Evolutionary conservation across 2,113 vertebrate genomes (phyloP).

Genomic region (Nannospalax galili): DNA sequence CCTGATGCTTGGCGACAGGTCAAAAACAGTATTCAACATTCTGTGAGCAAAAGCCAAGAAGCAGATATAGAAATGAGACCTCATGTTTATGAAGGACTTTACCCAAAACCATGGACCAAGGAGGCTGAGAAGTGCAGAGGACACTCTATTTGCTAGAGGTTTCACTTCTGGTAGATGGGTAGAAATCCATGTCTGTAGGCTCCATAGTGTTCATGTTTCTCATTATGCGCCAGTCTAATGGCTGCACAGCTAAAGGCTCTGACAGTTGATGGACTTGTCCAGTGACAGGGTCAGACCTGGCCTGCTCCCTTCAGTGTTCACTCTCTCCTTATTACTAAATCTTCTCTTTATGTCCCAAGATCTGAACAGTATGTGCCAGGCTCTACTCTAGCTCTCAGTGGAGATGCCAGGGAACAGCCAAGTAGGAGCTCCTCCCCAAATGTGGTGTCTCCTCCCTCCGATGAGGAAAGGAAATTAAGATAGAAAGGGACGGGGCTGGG

Average conservation of each 20-base stretch:
- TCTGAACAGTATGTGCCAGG: neutral
- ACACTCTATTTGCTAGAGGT: accelerated
- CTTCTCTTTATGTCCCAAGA: neutral
- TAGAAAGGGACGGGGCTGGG: neutral
- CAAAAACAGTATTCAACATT: too few species aligned
- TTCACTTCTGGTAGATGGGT: accelerated
- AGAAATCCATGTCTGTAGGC: neutral
- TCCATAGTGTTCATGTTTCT: too few species aligned
- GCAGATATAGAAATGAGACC: accelerated
- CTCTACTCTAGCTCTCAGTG: neutral
- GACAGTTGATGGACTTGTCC: neutral
- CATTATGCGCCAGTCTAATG: too few species aligned
- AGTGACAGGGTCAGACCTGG: neutral
- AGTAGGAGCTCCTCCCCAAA: neutral
- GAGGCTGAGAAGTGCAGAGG: neutral
- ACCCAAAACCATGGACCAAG: too few species aligned
- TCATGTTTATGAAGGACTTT: too few species aligned
- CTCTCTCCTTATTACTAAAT: neutral
- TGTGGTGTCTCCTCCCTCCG: accelerated
- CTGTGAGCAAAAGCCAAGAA: neutral
- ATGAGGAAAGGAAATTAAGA: accelerated
- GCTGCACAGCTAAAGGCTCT: neutral
- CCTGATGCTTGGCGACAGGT: too few species aligned
- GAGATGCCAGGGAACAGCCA: too few species aligned
- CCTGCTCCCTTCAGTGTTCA: neutral